Evolutionary conservation across 2,113 vertebrate genomes (phyloP).

Genomic region (Caranx melampygus): DNA sequence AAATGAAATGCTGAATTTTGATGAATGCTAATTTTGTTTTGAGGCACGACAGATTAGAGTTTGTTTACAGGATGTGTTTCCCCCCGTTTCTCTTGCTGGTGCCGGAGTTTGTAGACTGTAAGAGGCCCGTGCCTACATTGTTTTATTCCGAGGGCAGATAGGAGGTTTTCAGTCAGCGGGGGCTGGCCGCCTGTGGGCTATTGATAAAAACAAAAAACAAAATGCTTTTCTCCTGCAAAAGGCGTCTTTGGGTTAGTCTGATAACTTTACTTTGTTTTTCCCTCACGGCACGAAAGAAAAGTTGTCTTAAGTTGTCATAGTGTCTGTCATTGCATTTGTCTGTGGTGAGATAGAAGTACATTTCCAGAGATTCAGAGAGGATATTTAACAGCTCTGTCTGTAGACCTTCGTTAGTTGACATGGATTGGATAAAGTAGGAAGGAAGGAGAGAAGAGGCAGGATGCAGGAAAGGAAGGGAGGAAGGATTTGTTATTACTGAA

Average conservation of each 20-base stretch:
- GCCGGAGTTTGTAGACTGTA: conserved; percentile 4
- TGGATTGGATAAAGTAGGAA: not conserved
- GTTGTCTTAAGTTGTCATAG: conserved; percentile 2
- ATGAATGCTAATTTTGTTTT: conserved; percentile 69
- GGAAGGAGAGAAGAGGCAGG: not conserved
- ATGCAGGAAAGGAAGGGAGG: not conserved
- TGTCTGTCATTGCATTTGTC: not conserved
- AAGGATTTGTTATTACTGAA: conserved; percentile 27
- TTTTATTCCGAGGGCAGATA: conserved; percentile 23
- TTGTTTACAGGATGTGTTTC: conserved; percentile 34
- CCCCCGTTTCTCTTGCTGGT: not conserved
- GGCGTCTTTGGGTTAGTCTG: conserved; percentile 20
- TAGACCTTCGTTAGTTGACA: not conserved
- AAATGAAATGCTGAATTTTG: conserved; percentile 43
- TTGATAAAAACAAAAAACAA: conserved; percentile 21
- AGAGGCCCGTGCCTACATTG: conserved; percentile 5
- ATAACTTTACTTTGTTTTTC: conserved; percentile 12
- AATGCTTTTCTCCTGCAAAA: conserved; percentile 4
- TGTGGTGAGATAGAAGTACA: not conserved
- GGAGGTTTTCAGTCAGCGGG: conserved; percentile 1
- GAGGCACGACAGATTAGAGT: conserved; percentile 44
- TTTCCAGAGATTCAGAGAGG: not conserved
- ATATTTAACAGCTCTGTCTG: not conserved
- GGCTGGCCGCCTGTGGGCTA: conserved; percentile 33
- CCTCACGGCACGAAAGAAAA: not conserved